phyloP scores from a whole-genome alignment of 2,113 vertebrate genomes.

The Campylomormyrus tamandua region DNA sequence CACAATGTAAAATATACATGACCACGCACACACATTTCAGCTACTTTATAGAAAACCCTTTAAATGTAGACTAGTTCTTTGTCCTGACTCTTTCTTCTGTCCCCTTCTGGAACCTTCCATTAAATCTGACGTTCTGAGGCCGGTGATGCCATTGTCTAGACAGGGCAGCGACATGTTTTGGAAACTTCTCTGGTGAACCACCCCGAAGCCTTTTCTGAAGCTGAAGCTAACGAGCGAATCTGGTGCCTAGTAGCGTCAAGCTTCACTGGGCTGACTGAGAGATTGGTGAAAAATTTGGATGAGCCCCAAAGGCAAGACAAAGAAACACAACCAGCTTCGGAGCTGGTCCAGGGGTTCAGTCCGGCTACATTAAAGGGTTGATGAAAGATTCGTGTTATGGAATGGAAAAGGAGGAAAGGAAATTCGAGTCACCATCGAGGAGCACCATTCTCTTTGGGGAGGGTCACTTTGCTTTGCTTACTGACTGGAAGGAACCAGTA shows the following conservation, averaged over 20 bases:
- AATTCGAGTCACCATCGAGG: not conserved
- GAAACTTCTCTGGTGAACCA: not conserved
- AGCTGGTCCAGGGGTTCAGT: not conserved
- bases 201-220: not conserved
- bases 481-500: not conserved
- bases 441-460: not conserved
- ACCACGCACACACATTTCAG: not conserved
- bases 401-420: not conserved
- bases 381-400: not conserved
- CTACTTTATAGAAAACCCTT: not conserved
- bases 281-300: not conserved
- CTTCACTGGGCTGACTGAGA: not conserved
- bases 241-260: not conserved
- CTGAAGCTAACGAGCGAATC: not conserved
- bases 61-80: not conserved
- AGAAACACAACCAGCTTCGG: not conserved
- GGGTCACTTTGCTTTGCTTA: not conserved
- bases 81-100: not conserved
- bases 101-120: not conserved
- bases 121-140: not conserved
- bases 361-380: not conserved
- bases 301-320: not conserved
- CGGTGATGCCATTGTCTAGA: not conserved
- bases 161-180: not conserved
- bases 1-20: not conserved